Conservation (phyloP, 2,888 invertebrate species). For the Acanthoscelides obtectus region DNA sequence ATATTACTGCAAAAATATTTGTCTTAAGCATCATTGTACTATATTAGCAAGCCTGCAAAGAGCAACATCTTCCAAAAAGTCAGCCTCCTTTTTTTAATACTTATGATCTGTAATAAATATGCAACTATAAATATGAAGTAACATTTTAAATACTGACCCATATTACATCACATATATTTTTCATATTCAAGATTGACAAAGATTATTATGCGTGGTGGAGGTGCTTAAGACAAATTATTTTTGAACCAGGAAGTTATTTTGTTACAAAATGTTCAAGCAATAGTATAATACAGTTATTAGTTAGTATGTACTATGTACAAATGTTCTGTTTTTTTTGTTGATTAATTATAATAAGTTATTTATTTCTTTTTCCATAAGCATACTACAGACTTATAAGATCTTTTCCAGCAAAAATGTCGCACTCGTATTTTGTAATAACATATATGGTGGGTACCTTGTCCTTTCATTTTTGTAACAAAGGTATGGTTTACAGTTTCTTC, state of each 20-base stretch:
- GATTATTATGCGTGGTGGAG: background rate
- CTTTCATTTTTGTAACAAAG: constrained; percentile 27
- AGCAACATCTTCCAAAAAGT: too few species aligned
- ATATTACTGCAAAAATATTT: background rate
- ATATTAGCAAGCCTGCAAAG: background rate
- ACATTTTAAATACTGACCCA: too few species aligned
- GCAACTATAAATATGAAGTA: too few species aligned
- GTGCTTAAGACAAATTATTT: background rate
- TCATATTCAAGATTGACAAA: constrained; percentile 6
- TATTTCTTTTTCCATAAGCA: constrained; percentile 1
- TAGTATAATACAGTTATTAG: constrained; percentile 41
- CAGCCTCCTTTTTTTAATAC: too few species aligned
- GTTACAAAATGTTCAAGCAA: constrained; percentile 20
- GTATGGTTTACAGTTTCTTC: constrained; percentile 32
- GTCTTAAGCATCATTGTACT: background rate
- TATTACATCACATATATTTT: background rate
- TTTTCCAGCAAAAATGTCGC: constrained; percentile 2
- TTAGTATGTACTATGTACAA: constrained; percentile 47
- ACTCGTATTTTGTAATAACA: constrained; percentile 6
- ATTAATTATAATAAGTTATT: constrained; percentile 26
- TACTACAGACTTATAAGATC: background rate
- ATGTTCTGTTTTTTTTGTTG: constrained; percentile 35
- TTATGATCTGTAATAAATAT: too few species aligned
- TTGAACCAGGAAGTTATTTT: constrained; percentile 1
- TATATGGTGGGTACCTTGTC: constrained; percentile 35